These are phyloP conservation scores for Mylabris sibirica DNA, from an alignment of 2,888 invertebrate genomes.

Conservation along the genomic window DNA sequence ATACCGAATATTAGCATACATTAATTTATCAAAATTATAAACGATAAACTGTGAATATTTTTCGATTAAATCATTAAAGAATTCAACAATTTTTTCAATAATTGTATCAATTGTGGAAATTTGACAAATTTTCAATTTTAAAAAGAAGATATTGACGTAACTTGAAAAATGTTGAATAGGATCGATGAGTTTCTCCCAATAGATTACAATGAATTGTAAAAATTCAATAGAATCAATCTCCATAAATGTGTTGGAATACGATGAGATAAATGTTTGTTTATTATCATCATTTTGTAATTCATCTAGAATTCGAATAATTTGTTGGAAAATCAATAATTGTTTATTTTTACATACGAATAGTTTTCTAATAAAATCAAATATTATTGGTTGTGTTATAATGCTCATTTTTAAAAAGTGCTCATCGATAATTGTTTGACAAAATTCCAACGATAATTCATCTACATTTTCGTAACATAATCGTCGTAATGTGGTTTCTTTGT, in stretches of 20 bases:
- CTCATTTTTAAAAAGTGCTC: neutral
- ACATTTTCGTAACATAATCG: neutral
- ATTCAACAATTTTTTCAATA: neutral
- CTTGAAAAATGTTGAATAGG: conserved; percentile 1
- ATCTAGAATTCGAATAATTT: conserved; percentile 8
- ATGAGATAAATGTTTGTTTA: neutral
- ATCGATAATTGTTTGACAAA: neutral
- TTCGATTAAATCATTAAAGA: neutral
- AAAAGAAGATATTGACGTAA: neutral
- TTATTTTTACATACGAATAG: neutral
- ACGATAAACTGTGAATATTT: neutral
- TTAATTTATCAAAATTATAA: neutral
- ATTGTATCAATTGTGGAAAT: neutral
- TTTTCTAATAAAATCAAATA: neutral
- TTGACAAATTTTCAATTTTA: conserved; percentile 12
- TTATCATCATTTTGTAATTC: neutral
- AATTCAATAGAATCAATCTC: neutral
- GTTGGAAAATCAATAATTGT: neutral
- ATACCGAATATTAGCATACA: neutral
- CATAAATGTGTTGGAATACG: neutral
- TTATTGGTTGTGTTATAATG: neutral
- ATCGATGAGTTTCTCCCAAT: conserved; percentile 11
- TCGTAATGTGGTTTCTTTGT: neutral
- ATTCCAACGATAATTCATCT: neutral
- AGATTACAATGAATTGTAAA: neutral